Percentiles rank a stretch among this genome's conserved stretches.
These are phyloP conservation scores for Spisula subtruncata DNA, from an alignment of 2,888 invertebrate species.

Conservation along the genomic window DNA sequence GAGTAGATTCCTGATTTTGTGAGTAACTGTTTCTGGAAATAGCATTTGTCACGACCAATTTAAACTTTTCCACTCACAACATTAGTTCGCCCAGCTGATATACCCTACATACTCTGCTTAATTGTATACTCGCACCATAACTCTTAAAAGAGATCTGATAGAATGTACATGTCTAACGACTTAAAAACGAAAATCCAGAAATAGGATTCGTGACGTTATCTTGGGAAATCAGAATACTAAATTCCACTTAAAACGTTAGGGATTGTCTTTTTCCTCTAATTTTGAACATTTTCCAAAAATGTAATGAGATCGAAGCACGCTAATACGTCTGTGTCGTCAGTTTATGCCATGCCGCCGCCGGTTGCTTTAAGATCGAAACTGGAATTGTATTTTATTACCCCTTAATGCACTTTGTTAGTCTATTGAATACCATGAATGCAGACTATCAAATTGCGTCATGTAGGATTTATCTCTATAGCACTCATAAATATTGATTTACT, in stretches of 20 bases:
- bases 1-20: no score
- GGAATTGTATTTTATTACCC: not conserved
- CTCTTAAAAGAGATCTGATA: no score
- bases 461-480: not conserved
- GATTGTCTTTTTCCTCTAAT: not conserved
- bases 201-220: not conserved
- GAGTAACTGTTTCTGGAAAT: no score
- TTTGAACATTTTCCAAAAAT: slow-evolving; percentile 15
- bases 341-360: not conserved
- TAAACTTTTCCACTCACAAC: no score
- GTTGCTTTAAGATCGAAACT: not conserved
- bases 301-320: not conserved
- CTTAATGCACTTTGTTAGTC: not conserved
- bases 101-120: no score
- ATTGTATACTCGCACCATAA: no score
- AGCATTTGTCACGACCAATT: no score
- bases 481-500: not conserved
- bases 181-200: not conserved
- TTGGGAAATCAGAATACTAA: not conserved
- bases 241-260: not conserved
- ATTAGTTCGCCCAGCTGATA: no score
- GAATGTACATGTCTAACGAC: not conserved
- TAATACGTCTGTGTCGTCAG: not conserved
- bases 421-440: not conserved
- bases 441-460: not conserved